Base-by-base conservation (phyloP, 2,888 invertebrate species). In the Chloromyia formosa region DNA sequence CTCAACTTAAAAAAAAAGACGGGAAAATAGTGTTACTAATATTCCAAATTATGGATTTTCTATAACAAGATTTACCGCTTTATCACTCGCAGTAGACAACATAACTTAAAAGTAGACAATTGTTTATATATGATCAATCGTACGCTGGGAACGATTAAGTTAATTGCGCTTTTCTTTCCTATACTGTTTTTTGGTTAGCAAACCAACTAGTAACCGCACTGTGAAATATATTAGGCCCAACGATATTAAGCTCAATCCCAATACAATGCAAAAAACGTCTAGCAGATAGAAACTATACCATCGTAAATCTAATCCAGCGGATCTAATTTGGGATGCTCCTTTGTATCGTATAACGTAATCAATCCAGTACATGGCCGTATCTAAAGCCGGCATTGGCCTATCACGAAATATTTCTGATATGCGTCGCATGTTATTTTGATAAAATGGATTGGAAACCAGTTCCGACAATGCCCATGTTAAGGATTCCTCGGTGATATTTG, bases 281-380 rank as follows among this genome's bases (percentile, higher is more conserved):
- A 86, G 69, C 75, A 86, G 77, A 77, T 84, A 84, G 74, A 83
- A 83, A 71, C 85, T 82, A 77, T 82, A 83, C 85, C 85, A 86
- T 12, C 78, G 78, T 35, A 86, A 78, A 49, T 84, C 82, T 27
- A 82, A 75, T 0, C 84, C 84, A 0, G 85, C 82, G 0, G 84
- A 82, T 10, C 83, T 81, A 76, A 86, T 78, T 62, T 86, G 85
- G 0, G 80, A 74, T 0, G 85, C 86, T 1, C 86, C 86, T 61
- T 83, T 82, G 75, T 87, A 83, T 0, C 84, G 80, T 7, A 86
- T 82, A 12, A 85, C 83, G 75, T 86, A 86, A 71, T 86, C 86
- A 45, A 85, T 82, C 87, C 86, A 86, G 78, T 83, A 86, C 76
- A 85, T 80, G n/a, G 86, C 84, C 1, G 79, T 83, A 7, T 84